These are phyloP conservation scores for Gryllus longicercus DNA, from an alignment of 2,888 invertebrate species.

Conservation along the genomic window DNA sequence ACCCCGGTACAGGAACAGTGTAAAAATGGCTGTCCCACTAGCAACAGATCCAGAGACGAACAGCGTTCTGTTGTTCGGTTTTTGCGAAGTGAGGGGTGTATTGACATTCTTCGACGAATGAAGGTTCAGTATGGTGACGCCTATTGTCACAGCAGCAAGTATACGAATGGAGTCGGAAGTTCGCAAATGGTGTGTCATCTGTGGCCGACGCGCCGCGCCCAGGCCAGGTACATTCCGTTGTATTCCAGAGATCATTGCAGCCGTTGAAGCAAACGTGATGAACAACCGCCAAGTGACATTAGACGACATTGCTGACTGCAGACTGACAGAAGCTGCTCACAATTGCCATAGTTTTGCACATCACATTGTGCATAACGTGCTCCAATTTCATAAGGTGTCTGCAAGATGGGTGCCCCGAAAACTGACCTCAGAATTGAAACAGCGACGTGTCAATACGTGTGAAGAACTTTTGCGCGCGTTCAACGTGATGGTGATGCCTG, in stretches of 20 bases:
- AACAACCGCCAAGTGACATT: neutral
- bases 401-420: neutral
- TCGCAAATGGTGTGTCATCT: conserved; percentile 19
- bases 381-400: no score
- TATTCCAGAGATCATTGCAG: conserved; percentile 1
- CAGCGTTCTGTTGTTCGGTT: neutral
- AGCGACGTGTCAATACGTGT: neutral
- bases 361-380: conserved; percentile 21
- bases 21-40: conserved; percentile 5
- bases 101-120: neutral
- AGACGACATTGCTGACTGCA: conserved; percentile 24
- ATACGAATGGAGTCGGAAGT: neutral
- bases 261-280: neutral
- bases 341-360: conserved; percentile 20
- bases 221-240: neutral
- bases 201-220: neutral
- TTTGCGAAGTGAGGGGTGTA: neutral
- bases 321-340: neutral
- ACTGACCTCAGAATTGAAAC: conserved; percentile 18
- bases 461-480: neutral
- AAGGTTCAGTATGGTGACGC: neutral
- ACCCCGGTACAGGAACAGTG: neutral
- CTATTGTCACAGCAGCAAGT: conserved; percentile 3
- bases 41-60: neutral
- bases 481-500: no score